Evolutionary conservation across 92 coral and sea anemone species (phyloP), one percentile per base, ranked within the genome.

Genomic region (Nematostella vectensis): DNA sequence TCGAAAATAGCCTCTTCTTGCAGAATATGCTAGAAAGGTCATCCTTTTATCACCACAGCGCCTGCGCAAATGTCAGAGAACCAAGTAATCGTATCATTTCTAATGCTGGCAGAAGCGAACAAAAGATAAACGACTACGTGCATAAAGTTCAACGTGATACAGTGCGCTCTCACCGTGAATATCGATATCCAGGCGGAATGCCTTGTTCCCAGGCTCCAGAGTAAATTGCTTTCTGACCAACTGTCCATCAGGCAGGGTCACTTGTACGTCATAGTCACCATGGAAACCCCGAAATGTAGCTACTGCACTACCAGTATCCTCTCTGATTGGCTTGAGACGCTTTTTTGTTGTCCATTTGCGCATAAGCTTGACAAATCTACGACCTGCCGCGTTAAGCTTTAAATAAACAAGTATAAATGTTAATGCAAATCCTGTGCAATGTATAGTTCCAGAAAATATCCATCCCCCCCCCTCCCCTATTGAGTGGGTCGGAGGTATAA

Each of bases 341-440:
- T 33, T 71, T 2, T 63, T 64, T 21, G 96, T 87, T 0, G 89
- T 87, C 96, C 96, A 87, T 33, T 77, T 71, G 21, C 61, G 48
- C 26, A 82, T 63, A 0, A 87, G 76, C 4, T 55, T 65, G 55
- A 70, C 70, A 51, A 82, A 87, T 11, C 89, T 70, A 22, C 36
- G 39, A 25, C 96, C 96, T 17, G 96, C 91, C n/a, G 82, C 83
- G 33, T 82, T 87, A 3, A 87, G 56, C 96, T 87, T 33, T 8
- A 16, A 31, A 33, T 36, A 23, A 8, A 21, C 24, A n/a, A 50
- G 25, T 25, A 58, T 15, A 24, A 17, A 3, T 23, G 13, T 23
- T 11, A 0, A 33, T 0, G 2, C 16, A 16, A 27, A 0, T 2
- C 1, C 11, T n/a, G 44, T 37, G 10, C 44, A 37, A 10, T 37